Conservation (phyloP, 2,888 invertebrate genomes). For the Hecatera dysodea region DNA sequence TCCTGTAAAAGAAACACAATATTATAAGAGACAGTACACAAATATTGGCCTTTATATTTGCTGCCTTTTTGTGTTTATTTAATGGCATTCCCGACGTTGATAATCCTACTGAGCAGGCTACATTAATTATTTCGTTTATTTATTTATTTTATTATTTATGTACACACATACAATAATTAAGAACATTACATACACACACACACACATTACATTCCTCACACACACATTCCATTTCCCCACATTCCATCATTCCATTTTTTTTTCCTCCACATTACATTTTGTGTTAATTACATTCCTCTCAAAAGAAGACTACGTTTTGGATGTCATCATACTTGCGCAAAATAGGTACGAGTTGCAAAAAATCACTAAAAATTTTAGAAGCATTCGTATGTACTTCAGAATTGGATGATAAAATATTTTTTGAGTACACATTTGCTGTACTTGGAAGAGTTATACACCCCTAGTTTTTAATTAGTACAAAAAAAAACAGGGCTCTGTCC, state of each 20-base stretch:
- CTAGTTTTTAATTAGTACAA: no score
- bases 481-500: no score
- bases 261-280: no score
- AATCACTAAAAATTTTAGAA: neutral
- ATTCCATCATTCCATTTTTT: no score
- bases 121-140: constrained; percentile 52
- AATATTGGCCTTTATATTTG: constrained; percentile 11
- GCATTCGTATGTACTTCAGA: neutral
- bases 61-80: constrained; percentile 16
- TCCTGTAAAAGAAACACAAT: constrained; percentile 8
- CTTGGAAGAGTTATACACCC: no score
- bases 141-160: no score
- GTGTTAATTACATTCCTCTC: constrained; percentile 50
- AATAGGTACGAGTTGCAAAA: constrained; percentile 1
- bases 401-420: neutral
- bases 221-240: no score
- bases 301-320: constrained; percentile 16
- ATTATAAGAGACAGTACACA: constrained; percentile 1
- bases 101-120: constrained; percentile 13
- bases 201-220: no score
- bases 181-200: no score
- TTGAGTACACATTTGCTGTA: no score
- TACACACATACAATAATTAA: no score
- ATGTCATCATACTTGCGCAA: constrained; percentile 19
- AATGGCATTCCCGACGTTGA: constrained; percentile 26